Evolutionary conservation across 2,113 vertebrate genomes (phyloP).

Genomic region (Esox niger): DNA sequence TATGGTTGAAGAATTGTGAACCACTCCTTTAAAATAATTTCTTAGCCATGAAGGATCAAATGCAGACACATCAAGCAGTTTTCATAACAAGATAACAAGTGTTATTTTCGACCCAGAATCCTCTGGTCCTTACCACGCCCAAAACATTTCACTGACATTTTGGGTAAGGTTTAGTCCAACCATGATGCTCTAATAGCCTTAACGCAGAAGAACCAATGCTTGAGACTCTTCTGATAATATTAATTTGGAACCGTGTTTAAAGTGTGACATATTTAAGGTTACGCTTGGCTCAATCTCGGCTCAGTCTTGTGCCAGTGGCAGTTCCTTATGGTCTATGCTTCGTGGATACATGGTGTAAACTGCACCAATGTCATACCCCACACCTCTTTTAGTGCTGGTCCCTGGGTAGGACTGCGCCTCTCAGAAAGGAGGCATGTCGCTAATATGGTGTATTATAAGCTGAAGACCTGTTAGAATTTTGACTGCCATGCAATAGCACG

Average conservation of each 20-base stretch:
- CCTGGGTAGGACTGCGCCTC: too few relatives aligned
- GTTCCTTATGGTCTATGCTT: neutral
- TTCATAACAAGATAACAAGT: conserved; percentile 49
- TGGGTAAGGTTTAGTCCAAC: conserved; percentile 45
- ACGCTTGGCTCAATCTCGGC: too few relatives aligned
- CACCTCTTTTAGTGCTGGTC: too few relatives aligned
- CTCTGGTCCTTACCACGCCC: conserved; percentile 43
- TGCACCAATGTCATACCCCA: neutral
- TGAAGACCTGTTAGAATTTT: neutral
- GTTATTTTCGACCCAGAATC: conserved; percentile 47
- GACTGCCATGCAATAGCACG: neutral
- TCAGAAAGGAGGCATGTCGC: too few relatives aligned
- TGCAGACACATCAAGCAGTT: conserved; percentile 26
- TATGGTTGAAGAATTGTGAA: neutral
- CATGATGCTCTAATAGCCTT: neutral
- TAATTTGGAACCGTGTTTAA: neutral
- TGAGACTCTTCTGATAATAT: too few relatives aligned
- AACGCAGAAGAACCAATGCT: neutral
- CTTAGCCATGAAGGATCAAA: conserved; percentile 7
- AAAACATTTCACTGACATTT: conserved; percentile 59
- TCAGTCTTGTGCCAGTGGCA: too few relatives aligned
- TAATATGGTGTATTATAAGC: too few relatives aligned
- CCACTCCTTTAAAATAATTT: neutral
- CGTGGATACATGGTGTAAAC: neutral
- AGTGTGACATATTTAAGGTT: too few relatives aligned